phyloP scores from a whole-genome alignment of 2,113 vertebrate species.

The Poeciliopsis prolifica region DNA sequence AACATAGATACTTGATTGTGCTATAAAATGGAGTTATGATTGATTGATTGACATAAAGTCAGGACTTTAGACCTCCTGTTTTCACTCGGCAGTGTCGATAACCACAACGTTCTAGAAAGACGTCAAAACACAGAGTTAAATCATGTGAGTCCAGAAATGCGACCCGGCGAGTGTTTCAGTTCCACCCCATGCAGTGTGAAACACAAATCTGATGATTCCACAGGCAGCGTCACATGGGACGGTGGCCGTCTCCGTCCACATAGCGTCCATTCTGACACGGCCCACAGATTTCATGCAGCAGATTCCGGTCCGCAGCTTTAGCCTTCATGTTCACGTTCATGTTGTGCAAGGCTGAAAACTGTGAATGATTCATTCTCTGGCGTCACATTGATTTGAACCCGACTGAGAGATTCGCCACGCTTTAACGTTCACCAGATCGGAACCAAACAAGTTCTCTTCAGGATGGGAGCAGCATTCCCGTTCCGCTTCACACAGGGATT shows the following conservation, averaged over 20 bases:
- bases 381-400: slow-evolving; percentile 1
- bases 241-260: neutral
- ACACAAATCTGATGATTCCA: slow-evolving; percentile 32
- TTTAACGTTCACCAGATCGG: neutral
- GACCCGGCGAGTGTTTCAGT: slow-evolving; percentile 10
- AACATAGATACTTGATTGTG: too few species aligned
- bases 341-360: slow-evolving; percentile 16
- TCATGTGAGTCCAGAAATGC: slow-evolving; percentile 19
- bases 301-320: neutral
- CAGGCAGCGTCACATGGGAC: slow-evolving; percentile 41
- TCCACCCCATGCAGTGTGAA: slow-evolving; percentile 27
- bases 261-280: neutral
- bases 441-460: neutral
- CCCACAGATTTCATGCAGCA: neutral
- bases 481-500: too few species aligned
- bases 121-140: neutral
- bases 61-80: neutral
- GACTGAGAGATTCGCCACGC: neutral
- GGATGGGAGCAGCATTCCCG: neutral
- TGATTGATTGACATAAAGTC: too few species aligned
- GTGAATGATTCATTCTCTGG: slow-evolving; percentile 10
- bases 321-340: neutral
- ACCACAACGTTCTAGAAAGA: neutral
- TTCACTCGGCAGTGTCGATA: neutral
- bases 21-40: too few species aligned